Base-by-base conservation (phyloP, 2,888 invertebrate genomes). In the Phasia obesa region DNA sequence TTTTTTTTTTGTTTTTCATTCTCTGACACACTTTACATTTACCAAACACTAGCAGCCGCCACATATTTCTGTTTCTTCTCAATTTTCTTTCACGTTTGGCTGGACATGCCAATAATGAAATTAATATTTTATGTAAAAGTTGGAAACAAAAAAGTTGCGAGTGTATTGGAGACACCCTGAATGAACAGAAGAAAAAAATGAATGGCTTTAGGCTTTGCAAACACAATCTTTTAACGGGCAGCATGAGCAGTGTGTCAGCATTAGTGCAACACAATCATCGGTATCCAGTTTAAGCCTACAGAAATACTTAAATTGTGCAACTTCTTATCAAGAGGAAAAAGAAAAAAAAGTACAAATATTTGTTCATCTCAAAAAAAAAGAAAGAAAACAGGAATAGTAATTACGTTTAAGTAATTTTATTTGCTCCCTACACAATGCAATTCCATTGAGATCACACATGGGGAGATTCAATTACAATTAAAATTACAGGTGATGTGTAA, bases 21-120 rank as follows among this genome's bases (percentile, higher is more conserved):
- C 78, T 78, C 82, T 82, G 82, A 82, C 82, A 82, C 64, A 82
- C 78, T 82, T 82, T 78, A 67, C 53, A 73, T 81, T 60, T 31
- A 44, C 31, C 21, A 55, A 47, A 65, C 21, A 31, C 23, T 67
- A 55, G 55, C 70, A 23, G 42, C 42, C 59, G 42, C 42, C 59
- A 27, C 73, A 47, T 35, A 70, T 27, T 64, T 25, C 47, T 53
- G 47, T 65, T 78, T 60, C 23, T 79, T 51, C 11, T 73, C 19
- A 19, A 31, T 74, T 38, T 80, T 67, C 55, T 67, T 60, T 67
- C 35, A 73, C 73, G 73, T 67, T 67, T 74, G 21, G 79, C 73
- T 80, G 73, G 67, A 69, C 79, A 80, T 80, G 79, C 79, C 79
- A 80, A 79, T 79, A 79, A 65, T 69, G 73, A 79, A 73, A 74